These are phyloP conservation scores for Caenorhabditis macrosperma DNA, from an alignment of 2,888 invertebrate species.

Conservation along the genomic window DNA sequence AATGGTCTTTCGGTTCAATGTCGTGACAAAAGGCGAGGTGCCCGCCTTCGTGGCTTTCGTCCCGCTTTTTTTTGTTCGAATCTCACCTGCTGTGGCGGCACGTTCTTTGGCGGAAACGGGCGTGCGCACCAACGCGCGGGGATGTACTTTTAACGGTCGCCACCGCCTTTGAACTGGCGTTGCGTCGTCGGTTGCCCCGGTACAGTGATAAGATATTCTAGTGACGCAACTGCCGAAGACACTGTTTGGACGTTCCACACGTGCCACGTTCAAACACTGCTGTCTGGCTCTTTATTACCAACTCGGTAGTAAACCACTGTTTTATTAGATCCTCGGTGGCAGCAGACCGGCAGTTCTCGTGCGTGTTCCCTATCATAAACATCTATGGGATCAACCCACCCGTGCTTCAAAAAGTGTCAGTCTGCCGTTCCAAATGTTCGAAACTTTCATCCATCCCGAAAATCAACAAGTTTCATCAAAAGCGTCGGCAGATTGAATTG, in stretches of 20 bases:
- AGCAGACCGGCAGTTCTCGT: too few relatives aligned
- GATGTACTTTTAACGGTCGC: background rate
- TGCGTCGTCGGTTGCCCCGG: background rate
- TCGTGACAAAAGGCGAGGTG: constrained; percentile 11
- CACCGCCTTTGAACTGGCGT: constrained; percentile 26
- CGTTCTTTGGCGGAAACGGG: constrained; percentile 11
- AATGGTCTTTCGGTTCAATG: constrained; percentile 16
- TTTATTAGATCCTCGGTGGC: too few relatives aligned
- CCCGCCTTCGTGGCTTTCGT: background rate
- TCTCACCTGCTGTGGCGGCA: constrained; percentile 30
- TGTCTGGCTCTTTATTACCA: background rate
- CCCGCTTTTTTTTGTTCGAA: constrained; percentile 7
- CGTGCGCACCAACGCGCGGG: constrained; percentile 23
- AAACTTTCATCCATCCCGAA: background rate
- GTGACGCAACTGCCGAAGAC: constrained; percentile 21
- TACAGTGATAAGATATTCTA: background rate
- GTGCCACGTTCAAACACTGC: constrained; percentile 2
- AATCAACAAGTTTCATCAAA: background rate
- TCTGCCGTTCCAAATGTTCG: background rate
- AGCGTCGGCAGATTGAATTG: constrained; percentile 1
- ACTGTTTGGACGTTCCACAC: background rate
- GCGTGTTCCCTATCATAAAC: background rate
- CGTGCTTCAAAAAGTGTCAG: background rate
- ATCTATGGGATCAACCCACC: too few relatives aligned
- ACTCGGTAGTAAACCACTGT: background rate